These are phyloP conservation scores for Tauraco hartlaubi DNA, from an alignment of 2,797 vertebrate genomes.

Conservation along the genomic window DNA sequence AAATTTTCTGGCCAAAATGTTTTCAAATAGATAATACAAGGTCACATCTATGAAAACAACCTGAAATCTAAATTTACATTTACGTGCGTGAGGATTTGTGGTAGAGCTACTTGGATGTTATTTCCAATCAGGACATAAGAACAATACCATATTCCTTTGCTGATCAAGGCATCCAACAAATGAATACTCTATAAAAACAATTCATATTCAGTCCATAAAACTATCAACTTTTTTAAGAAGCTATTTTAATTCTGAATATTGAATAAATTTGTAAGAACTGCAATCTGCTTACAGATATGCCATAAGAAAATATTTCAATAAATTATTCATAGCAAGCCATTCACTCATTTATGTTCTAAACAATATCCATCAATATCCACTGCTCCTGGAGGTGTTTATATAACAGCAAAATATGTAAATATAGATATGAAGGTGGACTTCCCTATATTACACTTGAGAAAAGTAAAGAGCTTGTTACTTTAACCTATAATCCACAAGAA, in stretches of 20 bases:
- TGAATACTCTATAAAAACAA: neutral
- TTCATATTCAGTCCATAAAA: neutral
- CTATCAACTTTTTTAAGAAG: neutral
- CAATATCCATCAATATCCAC: neutral
- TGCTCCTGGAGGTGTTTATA: neutral
- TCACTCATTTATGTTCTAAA: neutral
- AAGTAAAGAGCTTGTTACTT: neutral
- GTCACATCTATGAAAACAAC: neutral
- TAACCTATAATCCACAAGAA: neutral
- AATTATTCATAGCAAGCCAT: conserved; percentile 5
- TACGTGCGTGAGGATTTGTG: neutral
- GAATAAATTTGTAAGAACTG: neutral
- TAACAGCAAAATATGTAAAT: neutral
- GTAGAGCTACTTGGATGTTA: neutral
- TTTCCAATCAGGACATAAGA: neutral
- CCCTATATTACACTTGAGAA: neutral
- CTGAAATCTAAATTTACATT: neutral
- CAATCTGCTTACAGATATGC: neutral
- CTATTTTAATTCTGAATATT: conserved; percentile 6
- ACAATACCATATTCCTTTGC: neutral
- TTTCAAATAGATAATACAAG: neutral
- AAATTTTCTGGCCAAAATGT: neutral
- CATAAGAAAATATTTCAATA: neutral
- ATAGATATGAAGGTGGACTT: neutral
- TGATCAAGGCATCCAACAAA: neutral